These are phyloP conservation scores for Collichthys lucidus DNA, from an alignment of 2,113 vertebrate genomes.

Conservation along the genomic window DNA sequence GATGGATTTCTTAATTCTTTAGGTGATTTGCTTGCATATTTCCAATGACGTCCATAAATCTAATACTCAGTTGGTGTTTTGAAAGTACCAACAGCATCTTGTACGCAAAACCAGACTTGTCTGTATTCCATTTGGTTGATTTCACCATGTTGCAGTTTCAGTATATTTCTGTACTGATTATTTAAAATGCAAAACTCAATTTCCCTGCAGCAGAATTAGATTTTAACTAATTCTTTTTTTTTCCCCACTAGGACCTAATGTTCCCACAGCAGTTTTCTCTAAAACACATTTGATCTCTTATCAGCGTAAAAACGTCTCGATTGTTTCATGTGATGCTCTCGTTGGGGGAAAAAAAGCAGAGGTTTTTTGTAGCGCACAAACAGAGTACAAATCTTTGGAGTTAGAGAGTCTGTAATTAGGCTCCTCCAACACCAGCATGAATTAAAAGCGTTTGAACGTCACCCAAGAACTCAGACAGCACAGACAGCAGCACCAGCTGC, in stretches of 20 bases:
- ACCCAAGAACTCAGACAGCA: slow-evolving; percentile 56
- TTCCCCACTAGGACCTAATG: background rate
- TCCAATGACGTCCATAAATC: background rate
- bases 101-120: background rate
- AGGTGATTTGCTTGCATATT: background rate
- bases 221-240: background rate
- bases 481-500: slow-evolving; percentile 65
- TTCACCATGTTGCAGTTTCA: background rate
- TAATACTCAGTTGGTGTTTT: background rate
- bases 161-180: background rate
- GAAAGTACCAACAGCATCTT: background rate
- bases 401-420: slow-evolving; percentile 60
- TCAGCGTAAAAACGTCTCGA: background rate
- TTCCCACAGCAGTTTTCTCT: background rate
- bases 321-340: background rate
- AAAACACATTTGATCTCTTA: slow-evolving; percentile 6
- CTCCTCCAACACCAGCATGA: slow-evolving; percentile 46
- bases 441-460: slow-evolving; percentile 65
- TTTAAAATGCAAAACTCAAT: background rate
- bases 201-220: background rate
- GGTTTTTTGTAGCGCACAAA: slow-evolving; percentile 3
- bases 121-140: background rate
- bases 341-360: background rate
- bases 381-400: slow-evolving; percentile 35
- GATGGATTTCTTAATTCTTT: too few species aligned